These are phyloP conservation scores for Palloptera scutellata DNA, from an alignment of 2,888 invertebrate genomes.

Conservation along the genomic window DNA sequence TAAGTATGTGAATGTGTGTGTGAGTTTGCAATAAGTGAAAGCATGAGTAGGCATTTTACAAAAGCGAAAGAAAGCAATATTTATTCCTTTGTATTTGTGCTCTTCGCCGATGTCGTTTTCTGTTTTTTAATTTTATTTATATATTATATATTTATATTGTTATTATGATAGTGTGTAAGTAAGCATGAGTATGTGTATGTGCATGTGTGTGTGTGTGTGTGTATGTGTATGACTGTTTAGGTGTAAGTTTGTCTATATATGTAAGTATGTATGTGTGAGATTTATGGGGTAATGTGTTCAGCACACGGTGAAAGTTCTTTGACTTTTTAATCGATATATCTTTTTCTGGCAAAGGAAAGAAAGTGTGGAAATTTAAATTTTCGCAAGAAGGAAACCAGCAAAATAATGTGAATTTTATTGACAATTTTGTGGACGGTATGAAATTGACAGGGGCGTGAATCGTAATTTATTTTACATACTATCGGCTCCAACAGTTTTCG, in stretches of 20 bases:
- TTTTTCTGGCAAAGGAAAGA: no score
- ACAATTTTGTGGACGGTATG: no score
- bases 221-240: slow-evolving; percentile 27
- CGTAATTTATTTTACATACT: no score
- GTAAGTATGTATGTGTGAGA: slow-evolving; percentile 5
- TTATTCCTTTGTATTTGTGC: slow-evolving; percentile 10
- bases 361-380: no score
- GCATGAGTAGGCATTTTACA: slow-evolving; percentile 10
- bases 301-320: slow-evolving; percentile 35
- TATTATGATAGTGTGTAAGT: slow-evolving; percentile 25
- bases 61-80: slow-evolving; percentile 15
- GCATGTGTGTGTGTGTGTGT: slow-evolving; percentile 27
- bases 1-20: background rate
- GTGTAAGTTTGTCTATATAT: slow-evolving; percentile 23
- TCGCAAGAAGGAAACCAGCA: no score
- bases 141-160: slow-evolving; percentile 32
- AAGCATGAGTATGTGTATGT: slow-evolving; percentile 14
- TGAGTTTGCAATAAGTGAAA: slow-evolving; percentile 21
- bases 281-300: no score
- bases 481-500: no score
- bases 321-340: slow-evolving; percentile 36
- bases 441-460: no score
- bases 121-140: slow-evolving; percentile 28
- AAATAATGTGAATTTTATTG: no score
- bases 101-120: slow-evolving; percentile 12